Evolutionary conservation across 2,888 invertebrate genomes (phyloP).

Genomic region (Limnephilus rhombicus): DNA sequence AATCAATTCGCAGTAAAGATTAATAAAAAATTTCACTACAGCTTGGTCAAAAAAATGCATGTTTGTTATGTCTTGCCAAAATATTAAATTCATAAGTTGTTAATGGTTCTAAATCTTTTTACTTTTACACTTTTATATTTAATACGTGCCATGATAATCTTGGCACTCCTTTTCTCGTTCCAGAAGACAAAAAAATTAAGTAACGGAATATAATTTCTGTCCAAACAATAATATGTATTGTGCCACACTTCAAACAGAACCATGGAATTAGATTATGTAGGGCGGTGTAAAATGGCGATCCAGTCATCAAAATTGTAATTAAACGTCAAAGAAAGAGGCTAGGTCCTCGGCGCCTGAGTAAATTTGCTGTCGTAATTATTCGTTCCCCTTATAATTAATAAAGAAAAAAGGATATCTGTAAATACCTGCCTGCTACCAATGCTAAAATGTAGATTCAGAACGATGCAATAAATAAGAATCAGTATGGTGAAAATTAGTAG

Average conservation of each 20-base stretch:
- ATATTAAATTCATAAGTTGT: no score
- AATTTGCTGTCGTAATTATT: constrained; percentile 32
- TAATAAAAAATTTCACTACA: no score
- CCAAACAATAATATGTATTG: not conserved
- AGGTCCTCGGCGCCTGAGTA: constrained; percentile 2
- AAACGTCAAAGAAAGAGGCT: constrained; percentile 22
- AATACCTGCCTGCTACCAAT: not conserved
- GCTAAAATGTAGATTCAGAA: not conserved
- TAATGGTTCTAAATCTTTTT: not conserved
- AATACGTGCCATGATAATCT: not conserved
- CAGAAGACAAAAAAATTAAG: not conserved
- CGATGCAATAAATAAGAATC: not conserved
- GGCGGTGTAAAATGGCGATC: not conserved
- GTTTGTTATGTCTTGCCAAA: no score
- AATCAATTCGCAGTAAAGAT: no score
- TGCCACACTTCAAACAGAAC: not conserved
- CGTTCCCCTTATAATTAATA: constrained; percentile 34
- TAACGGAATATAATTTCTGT: no score
- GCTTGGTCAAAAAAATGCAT: no score
- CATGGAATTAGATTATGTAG: not conserved
- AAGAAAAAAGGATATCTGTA: constrained; percentile 4
- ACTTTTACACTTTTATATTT: not conserved
- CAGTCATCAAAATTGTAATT: constrained; percentile 37
- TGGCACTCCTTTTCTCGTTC: not conserved
- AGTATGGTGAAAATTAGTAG: not conserved